Evolutionary conservation across 2,888 invertebrate species (phyloP), one percentile per base, ranked within the genome.

Genomic region (Merodon equestris): DNA sequence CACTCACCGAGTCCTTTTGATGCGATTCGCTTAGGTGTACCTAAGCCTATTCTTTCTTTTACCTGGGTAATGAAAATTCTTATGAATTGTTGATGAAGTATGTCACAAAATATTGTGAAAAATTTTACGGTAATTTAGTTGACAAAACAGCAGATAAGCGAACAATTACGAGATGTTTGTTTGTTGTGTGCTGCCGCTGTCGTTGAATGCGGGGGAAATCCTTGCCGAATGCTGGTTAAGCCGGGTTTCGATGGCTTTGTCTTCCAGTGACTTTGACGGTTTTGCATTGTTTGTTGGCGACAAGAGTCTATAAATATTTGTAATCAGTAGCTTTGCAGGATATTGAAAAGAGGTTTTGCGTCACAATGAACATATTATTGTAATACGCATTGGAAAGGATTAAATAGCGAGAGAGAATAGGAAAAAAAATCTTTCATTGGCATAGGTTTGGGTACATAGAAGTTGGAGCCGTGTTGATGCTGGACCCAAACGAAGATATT

Each of bases 41-140:
- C 15, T 10, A 12, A n/a, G 56, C 7, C 19, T 27, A 50, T 45
- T 14, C 34, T 27, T 60, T 51, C 19, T 12, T 38, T 13, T 61
- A 71, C 61, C 48, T 54, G 48, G 13, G 19, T 34, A 27, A 27
- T 27, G 50, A 1, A 36, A 56, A 45, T 71, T 71, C 63, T 44
- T 13, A 51, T 63, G 71, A 71, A 71, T 71, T 63, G 36, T 71
- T 71, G 44, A 71, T 63, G n/a, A 18, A 63, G 63, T 44, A 36
- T 57, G 71, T 61, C 54, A 70, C 54, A 70, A 54, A 54, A 70
- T 61, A 54, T 63, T 71, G 56, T 71, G 53, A 48, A 71, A 38
- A 71, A 61, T 71, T 71, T 71, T 71, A 63, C 71, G 71, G 71
- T 71, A 71, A 71, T 71, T 71, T 71, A 57, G 63, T 71, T 71